Base-by-base conservation (phyloP, 2,113 vertebrate genomes). In the Chauna torquata region DNA sequence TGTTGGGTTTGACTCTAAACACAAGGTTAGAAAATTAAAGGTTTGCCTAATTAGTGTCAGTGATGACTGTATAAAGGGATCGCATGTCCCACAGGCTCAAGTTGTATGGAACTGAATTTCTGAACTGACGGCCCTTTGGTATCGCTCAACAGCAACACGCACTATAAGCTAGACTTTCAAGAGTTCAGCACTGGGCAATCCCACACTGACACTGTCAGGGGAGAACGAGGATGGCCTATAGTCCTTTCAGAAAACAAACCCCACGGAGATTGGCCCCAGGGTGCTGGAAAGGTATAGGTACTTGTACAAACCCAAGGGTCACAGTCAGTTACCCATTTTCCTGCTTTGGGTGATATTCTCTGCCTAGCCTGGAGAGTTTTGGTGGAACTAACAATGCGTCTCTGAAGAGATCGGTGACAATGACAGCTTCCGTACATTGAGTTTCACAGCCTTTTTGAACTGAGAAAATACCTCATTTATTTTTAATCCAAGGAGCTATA, bases 11-110 rank as follows among this genome's bases (percentile, higher is more conserved):
- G 61, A 95, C 30, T 49, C 1, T 2, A 71, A 86, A 65, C 1
- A 5, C 72, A 85, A 85, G 27, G 64, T 19, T 76, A 84, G 74
- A 92, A 94, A 86, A 88, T 54, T 19, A 10, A 82, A 72, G 12
- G 13, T 82, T 80, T 82, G 28, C 25, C 13, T 76, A 79, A 69
- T 93, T 64, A 95, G 32, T 5, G 3, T 34, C 64, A 75, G 50
- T 15, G 23, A 38, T 23, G n/a, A 44, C 13, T 34, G 3, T 38
- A 55, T 23, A 40, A 78, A 44, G 44, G 55, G 22, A 52, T 34
- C 25, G 38, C 10, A 27, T 28, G 11, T 34, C 38, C 44, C 68
- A 44, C 55, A 88, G 64, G 38, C 17, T 81, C 23, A 77, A 71
- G 19, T 23, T 28, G 54, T 16, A 14, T 3, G 14, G 28, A 72